phyloP scores from a whole-genome alignment of 2,113 vertebrate genomes.

The Saguinus imperator region DNA sequence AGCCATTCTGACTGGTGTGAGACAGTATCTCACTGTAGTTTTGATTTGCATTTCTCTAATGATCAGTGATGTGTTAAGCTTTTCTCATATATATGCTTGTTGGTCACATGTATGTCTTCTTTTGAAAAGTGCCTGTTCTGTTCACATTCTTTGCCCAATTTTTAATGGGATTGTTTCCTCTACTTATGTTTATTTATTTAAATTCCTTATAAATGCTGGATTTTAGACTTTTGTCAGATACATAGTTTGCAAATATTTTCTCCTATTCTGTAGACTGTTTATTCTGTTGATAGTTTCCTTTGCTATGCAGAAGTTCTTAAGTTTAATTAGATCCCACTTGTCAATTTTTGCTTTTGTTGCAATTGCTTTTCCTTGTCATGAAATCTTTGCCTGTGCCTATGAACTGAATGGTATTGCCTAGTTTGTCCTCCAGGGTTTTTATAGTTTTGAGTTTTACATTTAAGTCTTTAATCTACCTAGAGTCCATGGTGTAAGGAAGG shows the following conservation, averaged over 20 bases:
- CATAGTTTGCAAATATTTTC: neutral
- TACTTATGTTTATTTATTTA: neutral
- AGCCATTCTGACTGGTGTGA: neutral
- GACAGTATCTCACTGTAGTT: neutral
- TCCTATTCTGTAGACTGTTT: neutral
- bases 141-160: neutral
- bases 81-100: neutral
- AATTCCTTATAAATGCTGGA: neutral
- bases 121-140: neutral
- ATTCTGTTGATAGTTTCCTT: neutral
- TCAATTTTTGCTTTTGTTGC: neutral
- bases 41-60: neutral
- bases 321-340: neutral
- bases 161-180: neutral
- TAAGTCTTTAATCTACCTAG: too few species aligned
- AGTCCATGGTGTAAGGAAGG: too few species aligned
- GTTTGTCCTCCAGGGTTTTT: too few species aligned
- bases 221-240: neutral
- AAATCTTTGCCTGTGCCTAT: too few species aligned
- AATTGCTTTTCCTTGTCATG: too few species aligned
- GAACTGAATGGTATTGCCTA: too few species aligned
- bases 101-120: neutral
- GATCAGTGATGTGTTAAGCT: neutral
- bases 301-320: neutral
- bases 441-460: too few species aligned